Conservation (phyloP, 1,140 invertebrate species). For the Hycleus cichorii region DNA sequence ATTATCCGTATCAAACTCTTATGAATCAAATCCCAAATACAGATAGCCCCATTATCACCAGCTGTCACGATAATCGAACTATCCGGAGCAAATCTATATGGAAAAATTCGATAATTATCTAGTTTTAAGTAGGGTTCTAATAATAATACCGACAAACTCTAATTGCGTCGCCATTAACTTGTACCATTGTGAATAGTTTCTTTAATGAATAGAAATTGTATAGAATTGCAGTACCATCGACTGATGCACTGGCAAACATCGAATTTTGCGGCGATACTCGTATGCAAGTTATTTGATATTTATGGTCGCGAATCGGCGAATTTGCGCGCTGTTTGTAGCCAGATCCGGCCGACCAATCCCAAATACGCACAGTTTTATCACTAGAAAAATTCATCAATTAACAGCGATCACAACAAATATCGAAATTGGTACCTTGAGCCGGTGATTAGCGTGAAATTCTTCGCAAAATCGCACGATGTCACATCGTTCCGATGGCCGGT, state of each 20-base stretch:
- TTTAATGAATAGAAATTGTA: conserved; percentile 61
- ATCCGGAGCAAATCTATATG: conserved; percentile 55
- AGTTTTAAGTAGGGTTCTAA: neutral
- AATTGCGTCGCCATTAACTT: conserved; percentile 57
- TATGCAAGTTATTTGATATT: conserved; percentile 59
- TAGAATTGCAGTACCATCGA: conserved; percentile 63
- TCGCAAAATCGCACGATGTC: conserved; percentile 55
- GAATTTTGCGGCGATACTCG: conserved; percentile 64
- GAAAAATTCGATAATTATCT: conserved; percentile 2
- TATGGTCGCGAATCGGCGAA: conserved; percentile 56
- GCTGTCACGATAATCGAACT: conserved; percentile 59
- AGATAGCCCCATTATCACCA: conserved; percentile 66
- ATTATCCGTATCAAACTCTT: conserved; percentile 53
- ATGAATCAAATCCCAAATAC: conserved; percentile 64
- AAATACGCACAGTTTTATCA: conserved; percentile 57
- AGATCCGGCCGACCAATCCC: conserved; percentile 51
- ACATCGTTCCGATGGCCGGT: conserved; percentile 56
- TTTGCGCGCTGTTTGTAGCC: conserved; percentile 49
- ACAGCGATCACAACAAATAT: neutral
- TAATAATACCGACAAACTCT: conserved; percentile 49
- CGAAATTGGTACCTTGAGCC: conserved; percentile 49
- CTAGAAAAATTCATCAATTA: conserved; percentile 36
- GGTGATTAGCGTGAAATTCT: conserved; percentile 51
- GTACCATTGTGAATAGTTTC: conserved; percentile 54
- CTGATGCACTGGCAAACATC: conserved; percentile 61